Evolutionary conservation across 2,888 invertebrate species (phyloP), one percentile per base, ranked within the genome.

Genomic region (Lacanobia oleracea): DNA sequence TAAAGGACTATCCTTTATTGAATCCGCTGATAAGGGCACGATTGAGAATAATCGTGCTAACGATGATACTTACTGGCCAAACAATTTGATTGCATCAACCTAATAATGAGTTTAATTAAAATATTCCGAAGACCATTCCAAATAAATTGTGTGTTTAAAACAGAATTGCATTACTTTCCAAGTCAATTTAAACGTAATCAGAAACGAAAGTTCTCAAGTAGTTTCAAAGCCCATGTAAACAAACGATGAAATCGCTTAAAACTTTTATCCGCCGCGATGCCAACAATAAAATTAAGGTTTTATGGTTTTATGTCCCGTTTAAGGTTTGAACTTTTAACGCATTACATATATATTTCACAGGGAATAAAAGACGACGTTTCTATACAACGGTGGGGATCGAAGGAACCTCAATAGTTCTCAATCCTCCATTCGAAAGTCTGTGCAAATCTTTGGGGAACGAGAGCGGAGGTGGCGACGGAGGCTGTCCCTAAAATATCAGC

Each of bases 331-430:
- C 86, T 81, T 83, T 74, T 78, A 75, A 77, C 70, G 51, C 75
- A 81, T 88, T 86, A 71, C 75, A 78, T 75, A 78, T 82, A 85
- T 86, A 87, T 87, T 88, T 87, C 83, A 84, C 80, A 73, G 78
- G 75, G 80, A 86, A 86, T 88, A 82, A 80, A 83, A 83, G 76
- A 75, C 76, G 77, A 74, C 77, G 86, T 85, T 88, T 87, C 88
- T 88, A 87, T 88, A 78, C 79, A 84, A 89, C 87, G 61, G 60
- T 57, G 86, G 84, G 85, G 82, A 73, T 79, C 80, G 79, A 83
- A 83, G 76, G 82, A 83, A 81, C 86, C 88, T 90, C 91, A 91
- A 92, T 92, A 91, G 91, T 91, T 89, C 88, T 87, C 90, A 91
- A 91, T 91, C 90, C 92, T 90, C 88, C 82, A 82, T 87, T 85